Evolutionary conservation across 30 jellyfish, hydroid and myxozoan genomes (phyloP).

Genomic region (Catostylus mosaicus): DNA sequence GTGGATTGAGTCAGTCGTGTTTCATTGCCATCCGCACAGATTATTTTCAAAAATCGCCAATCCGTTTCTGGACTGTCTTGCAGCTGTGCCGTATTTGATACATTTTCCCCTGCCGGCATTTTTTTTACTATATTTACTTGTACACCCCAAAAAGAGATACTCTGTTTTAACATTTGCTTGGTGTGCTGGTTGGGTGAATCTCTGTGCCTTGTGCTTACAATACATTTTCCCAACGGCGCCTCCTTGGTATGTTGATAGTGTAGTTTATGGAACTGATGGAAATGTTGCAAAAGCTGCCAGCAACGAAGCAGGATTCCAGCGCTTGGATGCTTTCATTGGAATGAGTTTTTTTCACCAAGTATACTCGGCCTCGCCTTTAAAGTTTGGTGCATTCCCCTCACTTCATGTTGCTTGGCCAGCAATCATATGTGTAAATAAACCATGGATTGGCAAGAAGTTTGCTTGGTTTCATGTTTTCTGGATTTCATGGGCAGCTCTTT

Average conservation of each 20-base stretch:
- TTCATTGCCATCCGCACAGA: slow-evolving; percentile 95
- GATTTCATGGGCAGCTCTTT: slow-evolving; percentile 99
- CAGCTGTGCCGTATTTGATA: slow-evolving; percentile 92
- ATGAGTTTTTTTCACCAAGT: slow-evolving; percentile 83
- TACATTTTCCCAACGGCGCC: slow-evolving; percentile 97
- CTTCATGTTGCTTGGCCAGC: slow-evolving; percentile 99
- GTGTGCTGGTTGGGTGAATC: slow-evolving; percentile 99
- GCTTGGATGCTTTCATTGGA: slow-evolving; percentile 96
- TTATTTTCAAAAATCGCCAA: slow-evolving; percentile 84
- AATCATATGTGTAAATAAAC: slow-evolving; percentile 77
- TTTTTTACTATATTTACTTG: slow-evolving; percentile 69
- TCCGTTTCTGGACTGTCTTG: slow-evolving; percentile 89
- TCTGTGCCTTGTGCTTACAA: slow-evolving; percentile 79
- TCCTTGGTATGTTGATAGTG: slow-evolving; percentile 99
- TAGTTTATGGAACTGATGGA: slow-evolving; percentile 91
- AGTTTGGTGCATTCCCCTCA: slow-evolving; percentile 99
- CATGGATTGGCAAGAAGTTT: slow-evolving; percentile 96
- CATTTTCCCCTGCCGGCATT: slow-evolving; percentile 97
- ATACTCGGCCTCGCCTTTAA: slow-evolving; percentile 91
- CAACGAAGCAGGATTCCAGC: slow-evolving; percentile 96
- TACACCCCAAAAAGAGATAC: slow-evolving; percentile 67
- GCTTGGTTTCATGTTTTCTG: slow-evolving; percentile 97
- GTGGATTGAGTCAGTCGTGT: slow-evolving; percentile 89
- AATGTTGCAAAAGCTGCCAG: slow-evolving; percentile 79
- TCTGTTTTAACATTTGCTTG: slow-evolving; percentile 80